Evolutionary conservation across 2,888 invertebrate genomes (phyloP).

Genomic region (Acleris literana): DNA sequence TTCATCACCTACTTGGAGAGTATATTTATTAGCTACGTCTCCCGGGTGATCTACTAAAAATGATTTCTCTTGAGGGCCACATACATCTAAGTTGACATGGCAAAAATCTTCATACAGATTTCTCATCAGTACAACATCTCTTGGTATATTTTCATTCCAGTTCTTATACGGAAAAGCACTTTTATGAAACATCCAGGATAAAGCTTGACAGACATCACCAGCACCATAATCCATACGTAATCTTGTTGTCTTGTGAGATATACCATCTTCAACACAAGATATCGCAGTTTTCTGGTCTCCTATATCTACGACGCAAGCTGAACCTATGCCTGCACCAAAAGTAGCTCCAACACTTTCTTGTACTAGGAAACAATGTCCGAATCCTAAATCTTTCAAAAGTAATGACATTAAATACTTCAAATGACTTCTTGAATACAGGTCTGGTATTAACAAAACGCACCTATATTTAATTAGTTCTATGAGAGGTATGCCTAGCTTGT

Average conservation of each 20-base stretch:
- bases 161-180: slow-evolving; percentile 95
- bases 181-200: slow-evolving; percentile 94
- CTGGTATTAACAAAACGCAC: slow-evolving; percentile 94
- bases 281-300: slow-evolving; percentile 98
- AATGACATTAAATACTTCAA: slow-evolving; percentile 93
- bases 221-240: slow-evolving; percentile 94
- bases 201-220: slow-evolving; percentile 94
- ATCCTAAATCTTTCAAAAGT: slow-evolving; percentile 91
- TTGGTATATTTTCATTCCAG: slow-evolving; percentile 88
- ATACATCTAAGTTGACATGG: slow-evolving; percentile 94
- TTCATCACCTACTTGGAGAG: slow-evolving; percentile 94
- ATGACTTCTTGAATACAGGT: slow-evolving; percentile 93
- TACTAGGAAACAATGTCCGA: slow-evolving; percentile 92
- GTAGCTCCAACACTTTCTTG: slow-evolving; percentile 86
- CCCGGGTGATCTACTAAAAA: slow-evolving; percentile 90
- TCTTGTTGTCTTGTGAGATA: slow-evolving; percentile 94
- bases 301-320: slow-evolving; percentile 97
- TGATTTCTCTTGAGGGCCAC: slow-evolving; percentile 93
- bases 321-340: slow-evolving; percentile 82
- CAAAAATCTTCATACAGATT: slow-evolving; percentile 95
- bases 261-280: slow-evolving; percentile 98
- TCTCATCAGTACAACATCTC: slow-evolving; percentile 91
- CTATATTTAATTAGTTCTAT: slow-evolving; percentile 90
- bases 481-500: slow-evolving; percentile 89
- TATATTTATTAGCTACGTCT: slow-evolving; percentile 87